Conservation (phyloP, 1,140 invertebrate genomes). For the Formica selysi region DNA sequence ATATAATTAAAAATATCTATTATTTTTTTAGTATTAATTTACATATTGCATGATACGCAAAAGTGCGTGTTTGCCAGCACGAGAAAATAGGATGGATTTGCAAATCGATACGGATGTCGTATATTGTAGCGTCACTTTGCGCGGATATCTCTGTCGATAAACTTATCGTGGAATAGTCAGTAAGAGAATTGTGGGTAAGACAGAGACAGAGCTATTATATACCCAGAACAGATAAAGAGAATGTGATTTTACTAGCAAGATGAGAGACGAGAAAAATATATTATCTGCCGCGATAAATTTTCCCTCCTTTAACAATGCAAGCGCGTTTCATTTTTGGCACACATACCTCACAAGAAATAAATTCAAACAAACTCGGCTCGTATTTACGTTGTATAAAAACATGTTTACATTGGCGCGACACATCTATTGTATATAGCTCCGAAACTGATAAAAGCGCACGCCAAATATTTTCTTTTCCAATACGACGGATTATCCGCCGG, state of each 20-base stretch:
- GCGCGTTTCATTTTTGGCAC: not conserved
- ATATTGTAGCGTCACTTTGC: not conserved
- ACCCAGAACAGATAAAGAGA: not conserved
- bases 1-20: not conserved
- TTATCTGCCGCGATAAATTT: not conserved
- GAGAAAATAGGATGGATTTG: not conserved
- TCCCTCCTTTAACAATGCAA: not conserved
- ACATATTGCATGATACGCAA: not conserved
- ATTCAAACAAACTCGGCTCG: too few species aligned
- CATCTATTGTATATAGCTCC: too few species aligned
- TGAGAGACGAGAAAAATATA: not conserved
- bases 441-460: too few species aligned
- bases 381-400: too few species aligned
- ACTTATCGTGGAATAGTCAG: slow-evolving; percentile 18
- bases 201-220: not conserved
- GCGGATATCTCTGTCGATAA: slow-evolving; percentile 3
- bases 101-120: not conserved
- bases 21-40: not conserved
- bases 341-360: not conserved
- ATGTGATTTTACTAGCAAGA: slow-evolving; percentile 19
- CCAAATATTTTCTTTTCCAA: too few species aligned
- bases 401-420: too few species aligned
- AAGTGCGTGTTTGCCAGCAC: not conserved
- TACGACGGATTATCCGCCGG: too few species aligned
- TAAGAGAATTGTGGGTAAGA: not conserved